Percentiles rank a stretch among this genome's conserved stretches.
These are phyloP conservation scores for Schizothorax lantsangensis DNA, from an alignment of 2,797 vertebrate genomes.

Conservation along the genomic window DNA sequence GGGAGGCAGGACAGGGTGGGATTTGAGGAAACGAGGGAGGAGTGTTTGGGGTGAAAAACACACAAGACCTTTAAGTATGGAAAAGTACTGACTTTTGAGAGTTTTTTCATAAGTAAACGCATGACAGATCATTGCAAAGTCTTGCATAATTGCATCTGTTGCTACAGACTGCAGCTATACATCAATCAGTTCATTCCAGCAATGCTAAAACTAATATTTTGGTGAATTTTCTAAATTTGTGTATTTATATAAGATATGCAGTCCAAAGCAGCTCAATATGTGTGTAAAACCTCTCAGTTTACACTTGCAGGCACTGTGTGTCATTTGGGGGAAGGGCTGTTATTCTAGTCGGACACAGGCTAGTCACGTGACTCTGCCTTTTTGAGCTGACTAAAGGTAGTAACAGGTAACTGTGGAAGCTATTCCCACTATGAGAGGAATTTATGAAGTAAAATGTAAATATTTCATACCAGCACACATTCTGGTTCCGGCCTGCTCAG, in stretches of 20 bases:
- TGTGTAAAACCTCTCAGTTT: background rate
- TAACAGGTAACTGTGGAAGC: conserved; percentile 51
- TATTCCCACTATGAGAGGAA: conserved; percentile 46
- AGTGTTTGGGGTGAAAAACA: conserved; percentile 22
- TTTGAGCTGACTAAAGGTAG: conserved; percentile 46
- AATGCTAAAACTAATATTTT: conserved; percentile 9
- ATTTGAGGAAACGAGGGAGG: conserved; percentile 44
- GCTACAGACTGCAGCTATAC: conserved; percentile 22
- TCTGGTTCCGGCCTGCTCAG: background rate
- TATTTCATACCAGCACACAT: conserved; percentile 7
- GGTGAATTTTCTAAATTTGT: background rate
- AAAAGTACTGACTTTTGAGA: conserved; percentile 61
- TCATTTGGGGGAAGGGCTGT: conserved; percentile 59
- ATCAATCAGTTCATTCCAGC: background rate
- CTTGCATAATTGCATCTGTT: conserved; percentile 43
- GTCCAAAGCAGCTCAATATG: conserved; percentile 3
- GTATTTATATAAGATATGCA: background rate
- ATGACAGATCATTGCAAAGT: conserved; percentile 21
- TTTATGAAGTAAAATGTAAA: conserved; percentile 38
- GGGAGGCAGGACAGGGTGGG: conserved; percentile 19
- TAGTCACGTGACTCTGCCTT: conserved; percentile 46
- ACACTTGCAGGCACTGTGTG: conserved; percentile 40
- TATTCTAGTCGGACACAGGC: conserved; percentile 39
- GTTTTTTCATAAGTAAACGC: background rate
- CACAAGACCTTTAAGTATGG: conserved; percentile 57